Evolutionary conservation across 2,797 vertebrate genomes (phyloP).

Genomic region (Acanthurus leucopareius): DNA sequence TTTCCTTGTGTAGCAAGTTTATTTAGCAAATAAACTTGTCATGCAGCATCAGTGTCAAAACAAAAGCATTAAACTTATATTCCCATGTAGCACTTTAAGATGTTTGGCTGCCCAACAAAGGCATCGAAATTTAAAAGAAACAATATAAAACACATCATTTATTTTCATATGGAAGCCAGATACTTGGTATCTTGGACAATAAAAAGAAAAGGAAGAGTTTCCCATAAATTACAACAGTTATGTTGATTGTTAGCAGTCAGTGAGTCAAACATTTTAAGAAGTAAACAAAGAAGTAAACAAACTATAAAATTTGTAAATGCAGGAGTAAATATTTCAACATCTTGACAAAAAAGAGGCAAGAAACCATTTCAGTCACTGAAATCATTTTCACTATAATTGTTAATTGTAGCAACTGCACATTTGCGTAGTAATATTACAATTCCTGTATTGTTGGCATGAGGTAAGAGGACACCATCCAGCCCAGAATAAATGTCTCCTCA

Average conservation of each 20-base stretch:
- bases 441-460: conserved; percentile 46
- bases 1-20: conserved; percentile 10
- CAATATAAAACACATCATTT: conserved; percentile 59
- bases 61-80: conserved; percentile 16
- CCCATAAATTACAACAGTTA: conserved; percentile 59
- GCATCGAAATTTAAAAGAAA: conserved; percentile 34
- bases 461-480: conserved; percentile 54
- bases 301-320: conserved; percentile 26
- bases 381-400: conserved; percentile 35
- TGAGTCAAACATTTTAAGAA: conserved; percentile 41
- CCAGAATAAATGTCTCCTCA: conserved; percentile 54
- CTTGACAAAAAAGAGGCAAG: conserved; percentile 43
- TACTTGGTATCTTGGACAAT: conserved; percentile 23
- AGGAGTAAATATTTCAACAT: conserved; percentile 30
- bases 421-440: conserved; percentile 40
- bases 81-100: conserved; percentile 41
- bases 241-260: conserved; percentile 46
- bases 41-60: conserved; percentile 9
- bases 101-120: conserved; percentile 36
- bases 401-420: conserved; percentile 42
- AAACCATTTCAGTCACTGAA: conserved; percentile 44
- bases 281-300: conserved; percentile 29
- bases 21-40: not conserved
- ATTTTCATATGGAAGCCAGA: conserved; percentile 71
- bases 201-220: conserved; percentile 36